Conservation (phyloP, 2,113 vertebrate genomes). For the Poeciliopsis turrubarensis region DNA sequence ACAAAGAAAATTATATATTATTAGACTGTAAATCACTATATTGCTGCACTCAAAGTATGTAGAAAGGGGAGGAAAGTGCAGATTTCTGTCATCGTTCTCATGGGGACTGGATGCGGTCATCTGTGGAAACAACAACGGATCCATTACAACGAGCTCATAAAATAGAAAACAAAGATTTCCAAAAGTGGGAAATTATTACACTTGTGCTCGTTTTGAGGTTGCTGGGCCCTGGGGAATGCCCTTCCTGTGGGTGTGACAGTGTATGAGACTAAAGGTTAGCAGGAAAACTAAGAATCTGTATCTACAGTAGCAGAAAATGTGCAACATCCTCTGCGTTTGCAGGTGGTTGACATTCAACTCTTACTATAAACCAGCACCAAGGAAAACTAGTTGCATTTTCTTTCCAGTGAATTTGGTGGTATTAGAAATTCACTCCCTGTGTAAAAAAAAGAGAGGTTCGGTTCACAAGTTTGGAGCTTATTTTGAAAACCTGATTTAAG, state of each 20-base stretch:
- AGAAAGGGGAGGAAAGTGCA: background rate
- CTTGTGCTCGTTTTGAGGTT: slow-evolving; percentile 24
- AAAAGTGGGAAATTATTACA: slow-evolving; percentile 16
- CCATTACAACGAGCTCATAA: background rate
- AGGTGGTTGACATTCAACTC: slow-evolving; percentile 4
- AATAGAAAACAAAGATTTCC: slow-evolving; percentile 24
- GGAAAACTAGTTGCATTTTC: background rate
- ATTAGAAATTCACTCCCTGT: background rate
- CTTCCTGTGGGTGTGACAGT: slow-evolving; percentile 42
- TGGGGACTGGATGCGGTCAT: slow-evolving; percentile 82
- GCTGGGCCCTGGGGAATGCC: slow-evolving; percentile 6
- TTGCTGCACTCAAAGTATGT: slow-evolving; percentile 34
- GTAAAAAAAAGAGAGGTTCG: background rate
- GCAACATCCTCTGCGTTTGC: slow-evolving; percentile 40
- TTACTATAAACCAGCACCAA: background rate
- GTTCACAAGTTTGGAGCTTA: background rate
- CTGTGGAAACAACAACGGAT: slow-evolving; percentile 47
- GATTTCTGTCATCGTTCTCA: slow-evolving; percentile 35
- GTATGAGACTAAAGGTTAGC: slow-evolving; percentile 63
- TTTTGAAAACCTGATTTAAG: background rate
- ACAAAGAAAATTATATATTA: slow-evolving; percentile 71
- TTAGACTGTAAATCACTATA: slow-evolving; percentile 65
- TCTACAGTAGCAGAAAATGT: slow-evolving; percentile 43
- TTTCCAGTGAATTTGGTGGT: background rate
- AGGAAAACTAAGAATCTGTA: slow-evolving; percentile 53